phyloP scores from a whole-genome alignment of 2,888 invertebrate species.

The Brachyptera risi region DNA sequence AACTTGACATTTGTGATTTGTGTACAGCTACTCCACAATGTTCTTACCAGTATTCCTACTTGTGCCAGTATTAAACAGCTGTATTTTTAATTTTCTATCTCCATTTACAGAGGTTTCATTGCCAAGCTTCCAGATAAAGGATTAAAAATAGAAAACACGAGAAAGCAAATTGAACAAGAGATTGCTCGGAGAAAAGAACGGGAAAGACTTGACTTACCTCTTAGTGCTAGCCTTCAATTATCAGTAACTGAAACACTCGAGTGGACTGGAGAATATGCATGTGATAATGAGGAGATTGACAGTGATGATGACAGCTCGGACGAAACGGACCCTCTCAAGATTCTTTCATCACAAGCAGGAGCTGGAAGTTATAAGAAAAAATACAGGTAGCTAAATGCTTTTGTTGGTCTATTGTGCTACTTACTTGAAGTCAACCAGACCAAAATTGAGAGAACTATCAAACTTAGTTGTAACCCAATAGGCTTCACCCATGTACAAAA shows the following conservation, averaged over 20 bases:
- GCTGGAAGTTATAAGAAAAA: constrained; percentile 27
- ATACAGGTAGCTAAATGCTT: background rate
- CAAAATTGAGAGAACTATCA: too few relatives aligned
- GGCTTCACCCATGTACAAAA: background rate
- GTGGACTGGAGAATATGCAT: constrained; percentile 42
- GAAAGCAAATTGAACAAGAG: background rate
- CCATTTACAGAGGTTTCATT: constrained; percentile 48
- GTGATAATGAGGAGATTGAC: constrained; percentile 37
- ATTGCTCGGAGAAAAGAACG: background rate
- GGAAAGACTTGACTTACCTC: background rate
- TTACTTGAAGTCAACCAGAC: too few relatives aligned
- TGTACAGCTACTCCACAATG: too few relatives aligned
- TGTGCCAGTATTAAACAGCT: background rate
- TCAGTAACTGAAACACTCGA: background rate
- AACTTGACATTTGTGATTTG: too few relatives aligned
- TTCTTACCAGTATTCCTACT: background rate
- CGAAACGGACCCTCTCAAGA: constrained; percentile 55
- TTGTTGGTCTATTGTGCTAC: too few relatives aligned
- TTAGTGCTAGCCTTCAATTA: background rate
- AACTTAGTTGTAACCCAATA: too few relatives aligned
- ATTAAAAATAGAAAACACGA: constrained; percentile 46
- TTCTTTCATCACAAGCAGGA: constrained; percentile 51
- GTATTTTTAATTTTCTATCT: background rate
- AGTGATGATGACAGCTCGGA: constrained; percentile 50
- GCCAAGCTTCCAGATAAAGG: constrained; percentile 57